Evolutionary conservation across 2,113 vertebrate species (phyloP).

Genomic region (Tretioscincus oriximinensis): DNA sequence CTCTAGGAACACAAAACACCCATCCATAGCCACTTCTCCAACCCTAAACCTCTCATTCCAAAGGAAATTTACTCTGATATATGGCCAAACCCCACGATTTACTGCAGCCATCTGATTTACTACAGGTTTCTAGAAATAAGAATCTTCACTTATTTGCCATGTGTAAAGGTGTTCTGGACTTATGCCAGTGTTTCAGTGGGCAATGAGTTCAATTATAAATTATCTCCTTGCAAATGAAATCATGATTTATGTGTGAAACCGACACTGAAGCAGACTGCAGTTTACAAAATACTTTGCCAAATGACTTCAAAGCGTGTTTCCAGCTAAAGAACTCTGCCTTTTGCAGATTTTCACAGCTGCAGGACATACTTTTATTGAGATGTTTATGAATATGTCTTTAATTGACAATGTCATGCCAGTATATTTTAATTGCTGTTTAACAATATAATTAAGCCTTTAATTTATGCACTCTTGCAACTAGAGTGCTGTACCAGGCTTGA

Average conservation of each 20-base stretch:
- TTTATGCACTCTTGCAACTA: constrained; percentile 59
- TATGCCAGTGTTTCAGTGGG: background rate
- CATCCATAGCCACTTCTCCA: too few relatives aligned
- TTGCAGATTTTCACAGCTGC: constrained; percentile 4
- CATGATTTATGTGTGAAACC: constrained; percentile 4
- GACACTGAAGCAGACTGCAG: background rate
- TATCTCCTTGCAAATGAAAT: constrained; percentile 12
- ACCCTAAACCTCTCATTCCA: too few relatives aligned
- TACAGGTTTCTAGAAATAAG: background rate
- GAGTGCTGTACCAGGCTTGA: constrained; percentile 56
- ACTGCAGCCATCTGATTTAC: too few relatives aligned
- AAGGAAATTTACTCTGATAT: too few relatives aligned
- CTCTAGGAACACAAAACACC: too few relatives aligned
- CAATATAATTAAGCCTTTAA: constrained; percentile 67
- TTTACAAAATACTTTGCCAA: background rate
- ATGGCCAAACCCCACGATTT: too few relatives aligned
- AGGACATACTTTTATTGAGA: constrained; percentile 13
- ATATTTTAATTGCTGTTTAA: constrained; percentile 68
- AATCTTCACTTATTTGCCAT: constrained; percentile 2
- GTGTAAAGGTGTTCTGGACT: accelerated
- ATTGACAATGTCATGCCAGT: constrained; percentile 64
- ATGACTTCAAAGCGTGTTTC: background rate
- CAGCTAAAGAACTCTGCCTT: background rate
- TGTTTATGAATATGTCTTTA: constrained; percentile 60
- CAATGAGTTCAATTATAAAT: background rate